These are phyloP conservation scores for Watsonalla binaria DNA, from an alignment of 2,888 invertebrate species.

Conservation along the genomic window DNA sequence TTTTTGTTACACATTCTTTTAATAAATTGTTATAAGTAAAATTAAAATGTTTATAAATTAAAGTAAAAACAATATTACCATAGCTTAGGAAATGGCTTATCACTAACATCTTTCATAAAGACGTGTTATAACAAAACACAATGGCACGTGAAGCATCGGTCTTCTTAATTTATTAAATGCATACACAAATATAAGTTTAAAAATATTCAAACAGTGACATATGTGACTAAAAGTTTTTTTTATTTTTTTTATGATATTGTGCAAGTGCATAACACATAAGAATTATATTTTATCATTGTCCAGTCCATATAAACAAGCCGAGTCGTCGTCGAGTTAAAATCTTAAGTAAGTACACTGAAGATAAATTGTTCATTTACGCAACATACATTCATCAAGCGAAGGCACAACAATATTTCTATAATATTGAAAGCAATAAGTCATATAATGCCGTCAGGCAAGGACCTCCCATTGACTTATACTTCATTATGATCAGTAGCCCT, in stretches of 20 bases:
- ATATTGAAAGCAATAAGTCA: not conserved
- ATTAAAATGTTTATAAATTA: conserved; percentile 20
- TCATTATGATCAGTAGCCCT: not conserved
- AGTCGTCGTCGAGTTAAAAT: conserved; percentile 36
- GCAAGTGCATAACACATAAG: conserved; percentile 37
- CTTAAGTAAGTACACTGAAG: conserved; percentile 12
- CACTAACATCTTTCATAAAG: conserved; percentile 28
- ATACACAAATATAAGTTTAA: conserved; percentile 19
- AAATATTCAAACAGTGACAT: conserved; percentile 38
- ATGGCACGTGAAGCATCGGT: conserved; percentile 74
- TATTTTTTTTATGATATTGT: conserved; percentile 52
- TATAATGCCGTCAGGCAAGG: not conserved
- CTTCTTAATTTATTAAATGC: conserved; percentile 37
- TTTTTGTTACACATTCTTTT: conserved; percentile 23
- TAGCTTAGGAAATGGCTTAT: conserved; percentile 29
- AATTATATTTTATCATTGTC: conserved; percentile 21
- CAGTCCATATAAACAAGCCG: conserved; percentile 59
- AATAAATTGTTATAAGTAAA: conserved; percentile 20
- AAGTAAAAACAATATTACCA: conserved; percentile 27
- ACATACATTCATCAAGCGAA: not conserved
- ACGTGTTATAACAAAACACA: conserved; percentile 33
- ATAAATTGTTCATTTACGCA: not conserved
- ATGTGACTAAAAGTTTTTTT: conserved; percentile 46
- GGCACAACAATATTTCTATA: too few species aligned
- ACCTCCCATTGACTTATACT: not conserved